Evolutionary conservation across 1,140 invertebrate genomes (phyloP), one percentile per base, ranked within the genome.

Genomic region (Drosophila malerkotliana): DNA sequence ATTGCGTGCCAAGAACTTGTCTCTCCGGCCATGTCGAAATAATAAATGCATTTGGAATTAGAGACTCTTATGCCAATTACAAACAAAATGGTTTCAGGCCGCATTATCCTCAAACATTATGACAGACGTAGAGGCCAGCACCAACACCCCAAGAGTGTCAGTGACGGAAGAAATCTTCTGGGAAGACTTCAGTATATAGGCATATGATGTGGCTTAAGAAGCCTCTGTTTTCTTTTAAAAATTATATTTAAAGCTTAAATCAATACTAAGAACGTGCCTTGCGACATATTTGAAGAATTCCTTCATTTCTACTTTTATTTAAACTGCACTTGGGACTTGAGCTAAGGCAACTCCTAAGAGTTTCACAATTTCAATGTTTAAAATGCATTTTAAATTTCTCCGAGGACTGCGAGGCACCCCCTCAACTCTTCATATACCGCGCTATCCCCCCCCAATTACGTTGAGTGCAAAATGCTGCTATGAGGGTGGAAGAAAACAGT

Each of bases 61-160:
- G 84, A 88, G 83, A 87, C 82, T 85, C 83, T 88, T 88, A 88
- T 74, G 79, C 79, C 84, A 88, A 88, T 88, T 88, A 88, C 83
- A 88, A 74, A 77, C 83, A 88, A 88, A 88, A 88, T 88, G 83
- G 72, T 88, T 88, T 88, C 84, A 88, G 76, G 79, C 83, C 64
- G 84, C 72, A 88, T 88, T 88, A 88, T 88, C 83, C 83, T 89
- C 79, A 79, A 88, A 87, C 72, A 75, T 88, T 88, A 88, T 88
- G 83, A 88, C 83, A 88, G 72, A 39, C 44, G 14, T 30, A 52
- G 68, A 57, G 32, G n/a, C 5, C 45, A 63, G 32, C 26, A 18
- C 18, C 18, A 61, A 30, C 41, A 32, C 45, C n/a, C 26, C 47
- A 28, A 37, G 32, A 56, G 8, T 18, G 9, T 3, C 18, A 24